A percentile compares a stretch with the other conserved stretches of the same genome.
phyloP scores from a whole-genome alignment of 2,888 invertebrate genomes.

The Allophyes oxyacanthae region DNA sequence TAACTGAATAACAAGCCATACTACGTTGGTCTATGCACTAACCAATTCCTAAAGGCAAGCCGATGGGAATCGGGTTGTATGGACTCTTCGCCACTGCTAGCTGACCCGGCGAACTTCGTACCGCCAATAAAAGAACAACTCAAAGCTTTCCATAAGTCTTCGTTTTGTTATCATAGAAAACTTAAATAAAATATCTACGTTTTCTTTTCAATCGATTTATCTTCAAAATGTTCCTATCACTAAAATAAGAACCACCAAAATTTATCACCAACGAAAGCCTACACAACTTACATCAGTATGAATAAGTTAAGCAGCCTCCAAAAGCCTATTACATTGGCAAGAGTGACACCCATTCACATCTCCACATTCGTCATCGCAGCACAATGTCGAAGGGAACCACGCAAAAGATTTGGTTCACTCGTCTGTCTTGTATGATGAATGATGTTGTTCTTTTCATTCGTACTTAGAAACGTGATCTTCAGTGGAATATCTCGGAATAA shows the following conservation, averaged over 20 bases:
- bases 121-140: no score
- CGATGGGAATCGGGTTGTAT: no score
- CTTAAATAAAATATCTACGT: no score
- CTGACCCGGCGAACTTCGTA: no score
- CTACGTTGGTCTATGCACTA: no score
- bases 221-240: no score
- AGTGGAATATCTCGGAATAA: conserved; percentile 61
- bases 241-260: conserved; percentile 1
- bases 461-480: conserved; percentile 77
- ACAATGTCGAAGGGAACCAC: conserved; percentile 72
- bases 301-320: conserved; percentile 59
- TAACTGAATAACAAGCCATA: no score
- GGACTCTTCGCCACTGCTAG: no score
- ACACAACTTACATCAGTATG: conserved; percentile 39
- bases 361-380: conserved; percentile 70
- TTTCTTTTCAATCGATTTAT: neutral
- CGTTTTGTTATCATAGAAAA: no score
- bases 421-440: conserved; percentile 80
- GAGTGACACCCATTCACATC: conserved; percentile 63
- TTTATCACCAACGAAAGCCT: conserved; percentile 16
- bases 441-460: conserved; percentile 83
- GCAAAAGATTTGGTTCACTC: conserved; percentile 82
- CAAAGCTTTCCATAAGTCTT: no score
- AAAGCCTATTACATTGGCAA: conserved; percentile 57
- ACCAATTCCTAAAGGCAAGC: no score